Conservation (phyloP, 2,888 invertebrate species). For the Alcis repandata region DNA sequence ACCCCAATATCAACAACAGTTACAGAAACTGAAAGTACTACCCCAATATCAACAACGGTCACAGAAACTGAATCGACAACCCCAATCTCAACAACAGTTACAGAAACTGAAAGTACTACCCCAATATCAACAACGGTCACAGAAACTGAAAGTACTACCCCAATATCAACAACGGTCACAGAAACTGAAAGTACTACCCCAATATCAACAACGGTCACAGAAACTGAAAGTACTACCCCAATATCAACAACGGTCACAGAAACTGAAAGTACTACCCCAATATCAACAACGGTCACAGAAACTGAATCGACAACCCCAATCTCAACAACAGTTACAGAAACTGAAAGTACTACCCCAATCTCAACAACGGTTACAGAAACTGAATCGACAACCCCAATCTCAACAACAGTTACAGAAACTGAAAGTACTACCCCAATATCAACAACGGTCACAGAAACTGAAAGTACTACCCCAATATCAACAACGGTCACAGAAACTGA, state of each 20-base stretch:
- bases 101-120: slow-evolving; percentile 4
- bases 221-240: slow-evolving; percentile 1
- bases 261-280: not conserved
- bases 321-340: not conserved
- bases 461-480: not conserved
- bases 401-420: not conserved
- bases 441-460: slow-evolving; percentile 1
- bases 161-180: not conserved
- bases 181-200: not conserved
- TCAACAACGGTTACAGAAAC: not conserved
- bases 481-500: slow-evolving; percentile 1
- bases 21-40: too few species aligned
- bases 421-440: not conserved
- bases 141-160: not conserved
- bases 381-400: not conserved
- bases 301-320: not conserved
- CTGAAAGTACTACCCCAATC: not conserved
- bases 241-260: slow-evolving; percentile 4
- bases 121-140: not conserved
- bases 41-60: too few species aligned
- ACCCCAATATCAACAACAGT: not conserved
- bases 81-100: not conserved
- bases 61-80: not conserved
- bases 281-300: not conserved
- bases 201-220: slow-evolving; percentile 6